phyloP scores from a whole-genome alignment of 2,797 vertebrate genomes.

The Argentina silus region DNA sequence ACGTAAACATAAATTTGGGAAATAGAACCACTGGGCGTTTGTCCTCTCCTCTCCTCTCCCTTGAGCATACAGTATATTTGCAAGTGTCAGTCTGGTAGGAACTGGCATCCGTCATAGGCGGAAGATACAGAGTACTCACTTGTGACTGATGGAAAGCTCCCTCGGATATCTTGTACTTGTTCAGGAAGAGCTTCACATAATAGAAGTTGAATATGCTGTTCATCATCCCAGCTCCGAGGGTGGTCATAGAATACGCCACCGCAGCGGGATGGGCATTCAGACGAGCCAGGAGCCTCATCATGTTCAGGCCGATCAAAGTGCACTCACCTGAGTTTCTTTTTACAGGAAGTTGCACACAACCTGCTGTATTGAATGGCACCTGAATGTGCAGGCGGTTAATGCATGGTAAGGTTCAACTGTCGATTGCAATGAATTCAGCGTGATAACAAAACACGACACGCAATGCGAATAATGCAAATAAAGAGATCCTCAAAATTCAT shows the following conservation, averaged over 20 bases:
- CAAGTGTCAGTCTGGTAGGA: too few relatives aligned
- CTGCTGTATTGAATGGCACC: too few relatives aligned
- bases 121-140: conserved; percentile 62
- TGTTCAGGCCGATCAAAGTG: neutral
- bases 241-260: conserved; percentile 88
- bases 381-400: too few relatives aligned
- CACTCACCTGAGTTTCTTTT: neutral
- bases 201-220: conserved; percentile 94
- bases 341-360: too few relatives aligned
- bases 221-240: conserved; percentile 87
- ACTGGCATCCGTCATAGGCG: too few relatives aligned
- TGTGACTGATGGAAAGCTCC: conserved; percentile 86
- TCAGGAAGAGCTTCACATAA: conserved; percentile 91
- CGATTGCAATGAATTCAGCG: neutral
- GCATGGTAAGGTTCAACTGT: neutral
- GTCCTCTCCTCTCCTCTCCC: too few relatives aligned
- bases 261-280: conserved; percentile 75
- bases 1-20: too few relatives aligned
- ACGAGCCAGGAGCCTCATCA: conserved; percentile 48
- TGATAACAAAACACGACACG: too few relatives aligned
- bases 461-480: neutral
- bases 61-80: too few relatives aligned
- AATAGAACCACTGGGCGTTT: too few relatives aligned
- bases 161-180: conserved; percentile 87
- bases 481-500: neutral